phyloP scores from a whole-genome alignment of 2,888 invertebrate genomes.

The Tinea semifulvella region DNA sequence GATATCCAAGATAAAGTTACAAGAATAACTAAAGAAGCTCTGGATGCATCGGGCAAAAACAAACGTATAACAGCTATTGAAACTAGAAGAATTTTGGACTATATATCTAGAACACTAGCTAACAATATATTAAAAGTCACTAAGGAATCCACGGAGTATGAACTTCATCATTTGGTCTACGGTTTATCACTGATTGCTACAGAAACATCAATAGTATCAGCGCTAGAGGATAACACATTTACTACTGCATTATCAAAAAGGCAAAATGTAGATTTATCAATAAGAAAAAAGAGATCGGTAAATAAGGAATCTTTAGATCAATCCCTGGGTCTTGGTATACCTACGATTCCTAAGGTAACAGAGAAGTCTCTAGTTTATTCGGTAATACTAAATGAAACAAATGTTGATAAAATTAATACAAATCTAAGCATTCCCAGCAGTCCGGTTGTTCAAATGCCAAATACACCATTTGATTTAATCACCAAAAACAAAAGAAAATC shows the following conservation, averaged over 20 bases:
- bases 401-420: background rate
- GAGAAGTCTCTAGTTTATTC: background rate
- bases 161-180: slow-evolving; percentile 53
- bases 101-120: slow-evolving; percentile 53
- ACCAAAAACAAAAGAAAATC: slow-evolving; percentile 31
- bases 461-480: slow-evolving; percentile 41
- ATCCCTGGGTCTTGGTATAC: background rate
- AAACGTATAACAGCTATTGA: slow-evolving; percentile 59
- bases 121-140: slow-evolving; percentile 51
- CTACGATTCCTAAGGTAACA: background rate
- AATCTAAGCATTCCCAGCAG: background rate
- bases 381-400: slow-evolving; percentile 5
- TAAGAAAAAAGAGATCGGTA: slow-evolving; percentile 44
- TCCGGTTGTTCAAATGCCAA: slow-evolving; percentile 19
- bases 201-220: slow-evolving; percentile 54
- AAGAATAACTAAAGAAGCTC: slow-evolving; percentile 50
- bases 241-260: slow-evolving; percentile 50
- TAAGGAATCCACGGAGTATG: slow-evolving; percentile 53
- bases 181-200: slow-evolving; percentile 59
- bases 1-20: slow-evolving; percentile 60
- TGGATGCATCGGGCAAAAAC: slow-evolving; percentile 52
- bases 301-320: background rate
- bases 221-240: slow-evolving; percentile 55
- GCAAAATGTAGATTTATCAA: slow-evolving; percentile 49
- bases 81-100: slow-evolving; percentile 53